These are phyloP conservation scores for Gnatocerus cornutus DNA, from an alignment of 2,888 invertebrate genomes.

Conservation along the genomic window DNA sequence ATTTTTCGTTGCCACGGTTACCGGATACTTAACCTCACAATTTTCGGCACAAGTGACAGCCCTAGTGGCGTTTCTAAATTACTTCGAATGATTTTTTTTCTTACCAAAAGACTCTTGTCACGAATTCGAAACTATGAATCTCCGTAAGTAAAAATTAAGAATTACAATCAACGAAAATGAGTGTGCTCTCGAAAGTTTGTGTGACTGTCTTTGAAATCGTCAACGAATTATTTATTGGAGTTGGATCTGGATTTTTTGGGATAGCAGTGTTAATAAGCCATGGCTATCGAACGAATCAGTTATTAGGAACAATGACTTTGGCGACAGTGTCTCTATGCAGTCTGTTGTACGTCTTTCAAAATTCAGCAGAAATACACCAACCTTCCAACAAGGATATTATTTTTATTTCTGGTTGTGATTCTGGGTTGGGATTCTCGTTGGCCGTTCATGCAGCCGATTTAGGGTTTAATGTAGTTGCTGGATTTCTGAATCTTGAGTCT, in stretches of 20 bases:
- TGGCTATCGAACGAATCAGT: slow-evolving; percentile 62
- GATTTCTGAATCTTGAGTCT: slow-evolving; percentile 77
- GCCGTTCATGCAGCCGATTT: slow-evolving; percentile 77
- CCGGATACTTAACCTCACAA: too few species aligned
- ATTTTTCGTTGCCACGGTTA: too few species aligned
- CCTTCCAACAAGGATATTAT: slow-evolving; percentile 71
- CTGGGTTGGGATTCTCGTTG: slow-evolving; percentile 85
- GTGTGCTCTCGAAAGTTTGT: slow-evolving; percentile 37
- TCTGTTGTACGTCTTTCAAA: slow-evolving; percentile 61
- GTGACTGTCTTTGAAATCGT: slow-evolving; percentile 62
- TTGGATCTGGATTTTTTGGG: slow-evolving; percentile 67
- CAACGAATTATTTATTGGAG: slow-evolving; percentile 67
- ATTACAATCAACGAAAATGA: slow-evolving; percentile 25
- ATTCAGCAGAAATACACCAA: slow-evolving; percentile 50
- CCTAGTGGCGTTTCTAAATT: too few species aligned
- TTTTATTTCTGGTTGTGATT: slow-evolving; percentile 89
- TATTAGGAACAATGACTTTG: slow-evolving; percentile 62
- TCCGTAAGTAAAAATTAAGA: background rate
- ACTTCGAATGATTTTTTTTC: too few species aligned
- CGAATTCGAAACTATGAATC: too few species aligned
- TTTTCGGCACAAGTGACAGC: too few species aligned
- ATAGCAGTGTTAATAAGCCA: slow-evolving; percentile 63
- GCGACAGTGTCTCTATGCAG: slow-evolving; percentile 61
- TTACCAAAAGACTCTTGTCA: too few species aligned
- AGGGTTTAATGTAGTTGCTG: slow-evolving; percentile 85